Percentiles rank a stretch among this genome's conserved stretches.
These are phyloP conservation scores for Limnodromus scolopaceus DNA, from an alignment of 2,797 vertebrate genomes.

Conservation along the genomic window DNA sequence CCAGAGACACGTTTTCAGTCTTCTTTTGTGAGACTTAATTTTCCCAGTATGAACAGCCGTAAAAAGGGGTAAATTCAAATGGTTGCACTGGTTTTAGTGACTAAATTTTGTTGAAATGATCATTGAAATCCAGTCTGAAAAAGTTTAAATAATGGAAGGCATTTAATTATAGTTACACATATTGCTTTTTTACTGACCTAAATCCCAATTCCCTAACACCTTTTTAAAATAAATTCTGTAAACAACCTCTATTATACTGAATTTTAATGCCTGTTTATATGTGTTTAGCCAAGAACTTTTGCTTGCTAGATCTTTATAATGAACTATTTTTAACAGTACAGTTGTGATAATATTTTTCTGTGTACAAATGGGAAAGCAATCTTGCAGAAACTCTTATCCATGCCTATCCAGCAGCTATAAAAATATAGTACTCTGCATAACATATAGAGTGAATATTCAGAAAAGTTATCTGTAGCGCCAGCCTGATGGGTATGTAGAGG, in stretches of 20 bases:
- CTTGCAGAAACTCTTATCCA: background rate
- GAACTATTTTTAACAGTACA: background rate
- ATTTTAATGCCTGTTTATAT: background rate
- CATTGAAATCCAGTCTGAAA: conserved; percentile 43
- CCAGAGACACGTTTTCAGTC: conserved; percentile 30
- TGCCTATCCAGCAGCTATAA: background rate
- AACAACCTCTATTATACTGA: background rate
- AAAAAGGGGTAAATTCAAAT: conserved; percentile 55
- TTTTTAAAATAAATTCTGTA: background rate
- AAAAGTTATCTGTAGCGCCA: background rate
- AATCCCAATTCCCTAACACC: background rate
- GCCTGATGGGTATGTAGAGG: background rate
- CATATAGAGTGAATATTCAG: background rate
- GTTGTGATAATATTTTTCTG: background rate
- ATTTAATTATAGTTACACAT: background rate
- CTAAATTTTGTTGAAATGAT: conserved; percentile 29
- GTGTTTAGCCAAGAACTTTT: background rate
- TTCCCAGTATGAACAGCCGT: conserved; percentile 49
- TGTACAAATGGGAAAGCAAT: background rate
- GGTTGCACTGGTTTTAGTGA: conserved; percentile 29
- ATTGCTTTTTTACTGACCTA: background rate
- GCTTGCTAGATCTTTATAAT: background rate
- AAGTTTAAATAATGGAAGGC: background rate
- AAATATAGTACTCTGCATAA: background rate
- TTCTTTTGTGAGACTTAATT: conserved; percentile 64